These are phyloP conservation scores for Hedya salicella DNA, from an alignment of 2,888 invertebrate genomes.

Conservation along the genomic window DNA sequence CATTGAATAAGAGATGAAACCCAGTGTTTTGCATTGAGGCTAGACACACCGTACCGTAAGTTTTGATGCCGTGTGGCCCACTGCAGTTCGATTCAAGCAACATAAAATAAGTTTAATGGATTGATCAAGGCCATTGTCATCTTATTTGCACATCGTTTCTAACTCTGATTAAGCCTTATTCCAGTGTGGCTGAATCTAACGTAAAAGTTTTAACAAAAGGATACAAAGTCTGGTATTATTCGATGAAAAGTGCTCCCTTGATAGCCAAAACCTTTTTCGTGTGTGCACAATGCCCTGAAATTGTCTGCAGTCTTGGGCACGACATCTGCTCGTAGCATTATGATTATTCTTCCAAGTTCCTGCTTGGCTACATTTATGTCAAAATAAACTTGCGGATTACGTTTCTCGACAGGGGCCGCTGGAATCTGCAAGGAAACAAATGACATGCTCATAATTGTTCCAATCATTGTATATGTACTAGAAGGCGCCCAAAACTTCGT, in stretches of 20 bases:
- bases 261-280: conserved; percentile 98
- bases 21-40: too few species aligned
- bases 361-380: conserved; percentile 96
- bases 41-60: too few species aligned
- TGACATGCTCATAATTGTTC: not conserved
- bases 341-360: conserved; percentile 94
- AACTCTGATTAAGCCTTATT: too few species aligned
- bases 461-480: too few species aligned
- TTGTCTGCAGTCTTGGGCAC: conserved; percentile 98
- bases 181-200: too few species aligned
- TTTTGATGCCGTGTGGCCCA: too few species aligned
- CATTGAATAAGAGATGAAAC: too few species aligned
- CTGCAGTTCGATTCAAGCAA: too few species aligned
- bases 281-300: conserved; percentile 96
- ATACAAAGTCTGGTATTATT: conserved; percentile 99
- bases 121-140: too few species aligned
- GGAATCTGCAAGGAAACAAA: conserved; percentile 60
- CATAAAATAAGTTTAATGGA: too few species aligned
- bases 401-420: conserved; percentile 70
- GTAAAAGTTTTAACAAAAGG: conserved; percentile 84
- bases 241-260: conserved; percentile 96
- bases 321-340: conserved; percentile 95
- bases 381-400: conserved; percentile 97
- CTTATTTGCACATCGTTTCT: too few species aligned
- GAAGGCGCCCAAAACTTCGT: too few species aligned